phyloP scores from a whole-genome alignment of 2,888 invertebrate genomes.

The Drosophila subquinaria region DNA sequence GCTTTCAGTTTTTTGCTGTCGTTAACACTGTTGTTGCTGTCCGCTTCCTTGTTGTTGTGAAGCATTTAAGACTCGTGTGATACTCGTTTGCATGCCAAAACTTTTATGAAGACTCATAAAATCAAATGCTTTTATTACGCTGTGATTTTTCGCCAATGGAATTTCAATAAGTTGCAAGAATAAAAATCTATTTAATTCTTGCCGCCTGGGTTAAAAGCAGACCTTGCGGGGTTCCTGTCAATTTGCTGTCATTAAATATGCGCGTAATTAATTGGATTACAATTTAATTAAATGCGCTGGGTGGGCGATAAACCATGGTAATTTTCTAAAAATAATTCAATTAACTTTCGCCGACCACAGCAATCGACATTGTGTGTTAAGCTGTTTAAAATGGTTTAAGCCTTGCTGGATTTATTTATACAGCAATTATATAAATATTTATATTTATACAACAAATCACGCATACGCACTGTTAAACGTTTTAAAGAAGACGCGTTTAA shows the following conservation, averaged over 20 bases:
- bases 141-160: slow-evolving; percentile 21
- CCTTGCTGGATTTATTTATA: background rate
- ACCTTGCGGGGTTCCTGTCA: background rate
- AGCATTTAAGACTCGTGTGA: slow-evolving; percentile 5
- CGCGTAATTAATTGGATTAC: slow-evolving; percentile 48
- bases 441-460: slow-evolving; percentile 38
- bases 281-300: slow-evolving; percentile 39
- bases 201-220: background rate
- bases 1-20: background rate
- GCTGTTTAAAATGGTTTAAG: too few relatives aligned
- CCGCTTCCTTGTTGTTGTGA: background rate
- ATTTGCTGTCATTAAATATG: slow-evolving; percentile 25
- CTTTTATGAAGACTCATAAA: slow-evolving; percentile 40
- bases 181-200: background rate
- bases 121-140: slow-evolving; percentile 20
- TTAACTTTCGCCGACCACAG: slow-evolving; percentile 9
- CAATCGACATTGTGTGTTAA: slow-evolving; percentile 19
- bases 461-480: slow-evolving; percentile 54
- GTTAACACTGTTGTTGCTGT: background rate
- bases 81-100: slow-evolving; percentile 18
- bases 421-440: slow-evolving; percentile 6
- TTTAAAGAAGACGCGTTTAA: slow-evolving; percentile 35
- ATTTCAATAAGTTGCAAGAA: slow-evolving; percentile 14
- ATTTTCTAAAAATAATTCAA: slow-evolving; percentile 30
- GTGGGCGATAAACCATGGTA: slow-evolving; percentile 3